These are phyloP conservation scores for Schizopygopsis pylzovi DNA, from an alignment of 2,797 vertebrate species.

Conservation along the genomic window DNA sequence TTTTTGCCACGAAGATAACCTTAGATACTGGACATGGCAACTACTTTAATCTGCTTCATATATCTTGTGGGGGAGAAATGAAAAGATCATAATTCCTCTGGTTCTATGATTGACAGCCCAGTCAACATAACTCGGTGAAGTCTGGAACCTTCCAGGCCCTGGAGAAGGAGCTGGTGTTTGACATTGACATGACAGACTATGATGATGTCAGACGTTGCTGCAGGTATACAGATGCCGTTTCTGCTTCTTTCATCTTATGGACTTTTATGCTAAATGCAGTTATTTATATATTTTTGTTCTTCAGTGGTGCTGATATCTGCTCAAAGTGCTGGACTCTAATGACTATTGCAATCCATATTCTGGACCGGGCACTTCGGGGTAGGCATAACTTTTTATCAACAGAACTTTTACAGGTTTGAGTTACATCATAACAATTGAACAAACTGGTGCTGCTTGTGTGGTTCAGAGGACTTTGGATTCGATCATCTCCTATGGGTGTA, in stretches of 20 bases:
- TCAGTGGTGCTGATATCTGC: slow-evolving; percentile 94
- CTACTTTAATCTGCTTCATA: background rate
- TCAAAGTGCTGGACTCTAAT: slow-evolving; percentile 95
- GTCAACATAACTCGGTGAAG: slow-evolving; percentile 92
- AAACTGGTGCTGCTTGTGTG: slow-evolving; percentile 14
- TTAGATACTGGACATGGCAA: background rate
- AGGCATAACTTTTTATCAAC: slow-evolving; percentile 51
- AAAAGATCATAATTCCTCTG: background rate
- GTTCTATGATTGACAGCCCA: slow-evolving; percentile 81
- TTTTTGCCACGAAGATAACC: background rate
- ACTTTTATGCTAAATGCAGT: background rate
- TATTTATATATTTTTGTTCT: slow-evolving; percentile 37
- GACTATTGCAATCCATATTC: slow-evolving; percentile 89
- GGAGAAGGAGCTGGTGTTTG: slow-evolving; percentile 97
- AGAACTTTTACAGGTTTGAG: background rate
- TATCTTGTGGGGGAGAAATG: background rate
- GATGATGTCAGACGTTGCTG: slow-evolving; percentile 94
- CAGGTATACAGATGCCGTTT: slow-evolving; percentile 77
- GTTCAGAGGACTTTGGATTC: slow-evolving; percentile 93
- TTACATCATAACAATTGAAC: background rate
- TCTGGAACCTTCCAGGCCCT: slow-evolving; percentile 92
- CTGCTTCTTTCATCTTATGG: background rate
- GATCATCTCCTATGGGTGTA: slow-evolving; percentile 94
- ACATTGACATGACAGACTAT: slow-evolving; percentile 98
- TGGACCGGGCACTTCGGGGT: slow-evolving; percentile 89